Evolutionary conservation across 2,888 invertebrate species (phyloP), one percentile per base, ranked within the genome.

Genomic region (Heliconius aoede): DNA sequence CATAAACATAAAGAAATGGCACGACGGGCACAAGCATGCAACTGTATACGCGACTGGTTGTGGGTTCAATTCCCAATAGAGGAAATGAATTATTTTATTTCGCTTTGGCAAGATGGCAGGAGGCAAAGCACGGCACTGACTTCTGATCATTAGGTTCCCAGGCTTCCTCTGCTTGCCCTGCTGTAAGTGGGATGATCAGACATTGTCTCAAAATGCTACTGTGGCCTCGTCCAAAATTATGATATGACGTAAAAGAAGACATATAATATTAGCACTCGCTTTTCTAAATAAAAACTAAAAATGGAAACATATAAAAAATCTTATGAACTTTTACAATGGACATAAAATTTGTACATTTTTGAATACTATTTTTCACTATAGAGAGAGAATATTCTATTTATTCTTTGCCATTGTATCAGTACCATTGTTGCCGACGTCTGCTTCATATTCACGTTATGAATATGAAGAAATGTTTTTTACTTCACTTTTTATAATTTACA

Each of bases 391-490:
- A 46, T 68, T 68, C n/a, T 32, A 32, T 64, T 64, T 64, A 32
- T 24, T 46, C 68, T 46, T 21, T 46, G 13, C 46, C 21, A 68
- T 68, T 68, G 68, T 68, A 28, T 28, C 11, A 51, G 21, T 28
- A 21, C 11, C 46, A 28, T 51, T 68, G 68, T 68, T 51, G 40
- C 26, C 46, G 40, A 67, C 67, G 28, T 28, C 36, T 46, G 68
- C 46, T 28, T 46, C 68, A 51, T 46, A 46, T 28, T 7, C 11
- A 28, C 28, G 21, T 21, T 28, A 28, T 28, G 3, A 21, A 46
- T 51, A 28, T 46, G 46, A 46, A 46, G 46, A 46, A 46, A 46
- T 46, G 11, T 21, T 55, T 28, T 68, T 68, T 51, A 28, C 46
- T 24, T 18, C 21, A 51, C 46, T 18, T 46, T 28, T 36, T 67